A percentile compares a stretch with the other conserved stretches of the same genome.
Evolutionary conservation across 2,888 invertebrate genomes (phyloP).

Genomic region (Lithophane leautieri): DNA sequence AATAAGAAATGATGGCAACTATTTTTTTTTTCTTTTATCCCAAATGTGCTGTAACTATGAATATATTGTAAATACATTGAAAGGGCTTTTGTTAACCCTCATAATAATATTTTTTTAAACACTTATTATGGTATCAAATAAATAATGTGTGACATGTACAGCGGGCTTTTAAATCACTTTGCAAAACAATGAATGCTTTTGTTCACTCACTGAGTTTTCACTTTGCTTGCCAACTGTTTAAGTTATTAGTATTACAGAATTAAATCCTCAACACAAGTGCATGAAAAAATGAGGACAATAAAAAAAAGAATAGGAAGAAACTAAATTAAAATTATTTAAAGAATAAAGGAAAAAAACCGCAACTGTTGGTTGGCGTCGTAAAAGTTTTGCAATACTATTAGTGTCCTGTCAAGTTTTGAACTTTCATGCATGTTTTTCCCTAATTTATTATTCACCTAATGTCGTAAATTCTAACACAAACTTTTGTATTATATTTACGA

Average conservation of each 20-base stretch:
- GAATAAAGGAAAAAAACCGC: conserved; percentile 1
- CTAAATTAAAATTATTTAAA: conserved; percentile 18
- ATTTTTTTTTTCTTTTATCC: background rate
- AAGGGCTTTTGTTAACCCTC: background rate
- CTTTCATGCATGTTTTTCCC: conserved; percentile 37
- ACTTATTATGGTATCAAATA: background rate
- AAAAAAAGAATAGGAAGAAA: background rate
- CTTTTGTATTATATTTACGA: conserved; percentile 15
- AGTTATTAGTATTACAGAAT: background rate
- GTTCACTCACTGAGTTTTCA: conserved; percentile 55
- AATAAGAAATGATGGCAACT: background rate
- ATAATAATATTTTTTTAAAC: background rate
- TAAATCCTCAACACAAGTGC: conserved; percentile 13
- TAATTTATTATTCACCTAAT: conserved; percentile 28
- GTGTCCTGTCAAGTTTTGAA: conserved; percentile 25
- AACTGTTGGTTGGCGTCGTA: conserved; percentile 13
- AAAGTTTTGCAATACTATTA: conserved; percentile 28
- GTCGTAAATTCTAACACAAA: conserved; percentile 22
- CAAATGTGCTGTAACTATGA: background rate
- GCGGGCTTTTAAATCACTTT: conserved; percentile 57
- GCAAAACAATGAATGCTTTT: conserved; percentile 59
- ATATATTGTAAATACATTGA: background rate
- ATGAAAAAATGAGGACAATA: conserved; percentile 24
- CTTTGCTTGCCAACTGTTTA: conserved; percentile 41
- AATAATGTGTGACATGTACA: conserved; percentile 39